Evolutionary conservation across 2,113 vertebrate genomes (phyloP), one percentile per base, ranked within the genome.

Genomic region (Clupea harengus): DNA sequence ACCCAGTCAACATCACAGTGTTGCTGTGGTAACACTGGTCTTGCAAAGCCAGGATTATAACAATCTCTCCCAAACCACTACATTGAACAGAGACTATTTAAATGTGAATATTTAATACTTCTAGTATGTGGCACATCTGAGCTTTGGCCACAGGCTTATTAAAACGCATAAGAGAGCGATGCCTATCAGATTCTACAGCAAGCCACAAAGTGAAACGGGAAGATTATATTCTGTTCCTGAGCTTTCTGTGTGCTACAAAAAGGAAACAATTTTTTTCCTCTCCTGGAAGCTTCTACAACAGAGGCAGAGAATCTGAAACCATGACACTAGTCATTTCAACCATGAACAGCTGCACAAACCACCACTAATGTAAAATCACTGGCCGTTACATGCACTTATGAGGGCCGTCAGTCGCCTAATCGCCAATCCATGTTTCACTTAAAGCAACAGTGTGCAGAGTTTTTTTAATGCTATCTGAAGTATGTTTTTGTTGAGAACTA

Each of bases 1-100:
- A 17, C 18, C 54, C 64, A 39, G 50, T 64, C 64, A 67, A 67
- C 78, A 28, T 0, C 1, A 47, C 44, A n/a, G 39, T 10, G 84
- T 87, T 87, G 82, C 88, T 60, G 85, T 87, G 67, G 88, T 45
- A 87, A 89, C 85, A 89, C 82, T 44, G 32, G 45, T 49, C 54
- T 54, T 4, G 84, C 75, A 67, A 72, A 54, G 78, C 28, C 13
- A 83, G 75, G 81, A 81, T 67, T 17, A 84, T 46, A 86, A 86
- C 45, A 46, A 28, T 57, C 10, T 81, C 75, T 49, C 46, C 10
- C 82, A 85, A 83, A 84, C 17, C 75, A 32, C 32, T 72, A 28
- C 64, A 67, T n/a, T 20, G 54, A 39, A 47, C 25, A 25, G 67
- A 54, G 25, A 28, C n/a, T 25, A 25, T 25, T 82, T 17, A 52